Evolutionary conservation across 2,113 vertebrate species (phyloP).

Genomic region (Megaceryle maxima): DNA sequence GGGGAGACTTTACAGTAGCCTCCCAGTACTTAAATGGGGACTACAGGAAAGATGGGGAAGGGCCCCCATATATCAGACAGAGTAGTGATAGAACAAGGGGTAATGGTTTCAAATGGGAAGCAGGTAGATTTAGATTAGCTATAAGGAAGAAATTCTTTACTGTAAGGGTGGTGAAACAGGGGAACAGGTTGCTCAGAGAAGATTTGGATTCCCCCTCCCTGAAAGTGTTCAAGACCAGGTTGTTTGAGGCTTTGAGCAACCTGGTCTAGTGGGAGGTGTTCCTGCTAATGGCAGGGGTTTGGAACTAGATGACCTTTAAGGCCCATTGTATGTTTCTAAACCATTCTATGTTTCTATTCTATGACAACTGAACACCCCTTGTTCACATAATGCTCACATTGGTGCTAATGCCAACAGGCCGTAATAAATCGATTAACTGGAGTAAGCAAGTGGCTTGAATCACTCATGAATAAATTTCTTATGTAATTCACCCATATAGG

Average conservation of each 20-base stretch:
- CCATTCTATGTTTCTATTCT: background rate
- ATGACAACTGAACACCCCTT: background rate
- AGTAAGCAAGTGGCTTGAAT: background rate
- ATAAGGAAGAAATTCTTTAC: too few relatives aligned
- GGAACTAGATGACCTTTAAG: too few relatives aligned
- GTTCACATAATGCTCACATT: background rate
- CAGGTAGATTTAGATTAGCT: background rate
- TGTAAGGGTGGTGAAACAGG: too few relatives aligned
- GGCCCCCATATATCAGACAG: background rate
- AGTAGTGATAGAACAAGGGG: background rate
- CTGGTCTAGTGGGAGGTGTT: too few relatives aligned
- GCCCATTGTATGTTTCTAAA: background rate
- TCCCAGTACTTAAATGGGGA: background rate
- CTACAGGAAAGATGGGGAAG: background rate
- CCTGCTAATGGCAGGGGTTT: too few relatives aligned
- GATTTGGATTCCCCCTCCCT: too few relatives aligned
- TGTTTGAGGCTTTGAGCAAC: too few relatives aligned
- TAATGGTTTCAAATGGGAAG: background rate
- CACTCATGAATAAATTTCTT: background rate
- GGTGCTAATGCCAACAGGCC: background rate
- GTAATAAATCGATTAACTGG: background rate
- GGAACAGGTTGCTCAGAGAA: too few relatives aligned
- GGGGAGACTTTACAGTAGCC: background rate
- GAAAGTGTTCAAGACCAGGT: too few relatives aligned
- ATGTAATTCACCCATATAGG: background rate